phyloP scores from a whole-genome alignment of 2,888 invertebrate genomes.

The Epirrita christyi region DNA sequence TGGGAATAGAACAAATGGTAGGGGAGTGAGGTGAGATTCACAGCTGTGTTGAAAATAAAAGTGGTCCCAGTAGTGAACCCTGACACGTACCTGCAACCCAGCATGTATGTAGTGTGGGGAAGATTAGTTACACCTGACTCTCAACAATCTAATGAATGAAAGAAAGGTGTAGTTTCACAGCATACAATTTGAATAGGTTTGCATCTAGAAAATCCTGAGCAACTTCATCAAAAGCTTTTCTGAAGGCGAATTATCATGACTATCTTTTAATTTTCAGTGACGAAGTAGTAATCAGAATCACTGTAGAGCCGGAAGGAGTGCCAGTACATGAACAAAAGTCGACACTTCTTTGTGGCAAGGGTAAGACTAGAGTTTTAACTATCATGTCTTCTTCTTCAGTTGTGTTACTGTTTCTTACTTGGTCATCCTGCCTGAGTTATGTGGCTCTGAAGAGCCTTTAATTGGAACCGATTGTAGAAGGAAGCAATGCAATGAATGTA shows the following conservation, averaged over 20 bases:
- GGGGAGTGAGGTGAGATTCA: conserved; percentile 38
- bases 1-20: conserved; percentile 43
- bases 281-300: conserved; percentile 85
- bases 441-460: no score
- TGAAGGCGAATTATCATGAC: not conserved
- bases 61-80: conserved; percentile 1
- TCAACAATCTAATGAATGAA: no score
- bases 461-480: no score
- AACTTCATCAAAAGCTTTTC: conserved; percentile 1
- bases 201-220: not conserved
- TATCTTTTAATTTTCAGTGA: conserved; percentile 67
- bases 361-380: conserved; percentile 55
- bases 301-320: conserved; percentile 89
- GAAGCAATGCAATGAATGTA: no score
- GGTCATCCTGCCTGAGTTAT: no score
- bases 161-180: no score
- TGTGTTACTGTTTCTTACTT: no score
- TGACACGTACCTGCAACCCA: conserved; percentile 1
- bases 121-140: no score
- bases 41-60: not conserved
- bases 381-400: not conserved
- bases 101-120: not conserved
- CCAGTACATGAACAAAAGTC: conserved; percentile 87
- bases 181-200: no score
- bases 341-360: conserved; percentile 87